phyloP scores from a whole-genome alignment of 1,140 invertebrate genomes.

The Hypsibius dujardini region DNA sequence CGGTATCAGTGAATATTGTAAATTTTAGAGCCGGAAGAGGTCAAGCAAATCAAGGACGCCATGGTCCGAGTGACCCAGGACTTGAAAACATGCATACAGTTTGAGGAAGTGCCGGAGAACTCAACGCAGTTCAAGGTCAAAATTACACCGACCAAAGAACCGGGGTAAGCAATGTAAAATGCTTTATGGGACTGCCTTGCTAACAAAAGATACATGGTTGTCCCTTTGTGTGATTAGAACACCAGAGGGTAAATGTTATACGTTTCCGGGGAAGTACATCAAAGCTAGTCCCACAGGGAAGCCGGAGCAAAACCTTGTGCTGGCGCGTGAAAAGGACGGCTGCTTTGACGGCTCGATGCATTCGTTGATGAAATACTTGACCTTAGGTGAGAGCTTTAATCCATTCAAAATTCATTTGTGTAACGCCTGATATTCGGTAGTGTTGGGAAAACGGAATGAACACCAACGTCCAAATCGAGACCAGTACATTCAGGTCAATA shows the following conservation, averaged over 20 bases:
- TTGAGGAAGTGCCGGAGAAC: constrained; percentile 9
- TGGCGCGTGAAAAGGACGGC: background rate
- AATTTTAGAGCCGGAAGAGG: background rate
- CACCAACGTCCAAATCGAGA: constrained; percentile 15
- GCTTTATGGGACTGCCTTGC: too few species aligned
- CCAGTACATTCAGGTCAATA: background rate
- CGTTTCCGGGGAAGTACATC: background rate
- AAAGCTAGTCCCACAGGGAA: background rate
- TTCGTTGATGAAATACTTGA: constrained; percentile 8
- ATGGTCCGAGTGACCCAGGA: background rate
- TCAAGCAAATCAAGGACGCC: background rate
- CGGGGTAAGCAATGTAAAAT: background rate
- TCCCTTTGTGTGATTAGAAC: background rate
- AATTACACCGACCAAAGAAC: background rate
- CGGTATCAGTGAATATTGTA: background rate
- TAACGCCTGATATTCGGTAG: constrained; percentile 1
- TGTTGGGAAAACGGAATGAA: constrained; percentile 9
- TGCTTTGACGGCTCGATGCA: background rate
- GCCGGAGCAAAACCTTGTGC: background rate
- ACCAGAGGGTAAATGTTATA: background rate
- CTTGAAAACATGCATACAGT: background rate
- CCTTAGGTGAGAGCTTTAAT: background rate
- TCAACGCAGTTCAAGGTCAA: background rate
- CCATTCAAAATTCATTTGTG: background rate
- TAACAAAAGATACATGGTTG: too few species aligned